These are phyloP conservation scores for Cheilosia urbana DNA, from an alignment of 2,888 invertebrate species.

Conservation along the genomic window DNA sequence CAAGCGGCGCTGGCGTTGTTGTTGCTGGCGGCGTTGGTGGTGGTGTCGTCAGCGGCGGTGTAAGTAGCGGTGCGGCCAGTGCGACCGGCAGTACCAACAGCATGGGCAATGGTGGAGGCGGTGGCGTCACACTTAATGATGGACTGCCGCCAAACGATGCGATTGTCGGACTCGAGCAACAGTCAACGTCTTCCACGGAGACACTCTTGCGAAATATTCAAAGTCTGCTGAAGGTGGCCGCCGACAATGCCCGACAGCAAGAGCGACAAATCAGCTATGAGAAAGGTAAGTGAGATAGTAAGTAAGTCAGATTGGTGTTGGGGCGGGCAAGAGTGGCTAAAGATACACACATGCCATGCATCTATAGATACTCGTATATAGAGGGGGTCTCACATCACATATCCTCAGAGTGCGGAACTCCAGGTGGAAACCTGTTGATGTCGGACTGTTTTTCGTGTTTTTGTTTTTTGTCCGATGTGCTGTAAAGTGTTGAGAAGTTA, in stretches of 20 bases:
- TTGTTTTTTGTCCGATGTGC: background rate
- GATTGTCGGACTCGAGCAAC: conserved; percentile 82
- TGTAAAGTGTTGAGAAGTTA: conserved; percentile 19
- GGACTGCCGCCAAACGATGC: conserved; percentile 80
- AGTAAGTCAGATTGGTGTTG: background rate
- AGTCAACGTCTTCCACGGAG: conserved; percentile 89
- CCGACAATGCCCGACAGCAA: conserved; percentile 97
- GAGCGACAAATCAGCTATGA: conserved; percentile 98
- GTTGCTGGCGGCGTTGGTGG: conserved; percentile 78
- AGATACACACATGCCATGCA: conserved; percentile 6
- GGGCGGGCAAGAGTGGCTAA: background rate
- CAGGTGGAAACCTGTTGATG: conserved; percentile 63
- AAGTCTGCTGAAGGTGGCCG: conserved; percentile 97
- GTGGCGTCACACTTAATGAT: conserved; percentile 81
- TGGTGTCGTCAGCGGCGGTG: conserved; percentile 81
- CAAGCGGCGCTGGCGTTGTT: conserved; percentile 75
- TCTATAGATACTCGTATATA: conserved; percentile 33
- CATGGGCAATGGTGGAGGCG: conserved; percentile 80
- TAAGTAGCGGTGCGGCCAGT: conserved; percentile 79
- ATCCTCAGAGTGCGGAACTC: conserved; percentile 39
- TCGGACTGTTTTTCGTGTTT: background rate
- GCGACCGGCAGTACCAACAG: conserved; percentile 79
- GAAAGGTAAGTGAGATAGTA: conserved; percentile 91
- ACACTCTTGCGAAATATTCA: conserved; percentile 97
- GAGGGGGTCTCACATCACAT: conserved; percentile 56